Percentiles rank a stretch among this genome's conserved stretches.
Conservation (phyloP, 2,113 vertebrate genomes). For the Ictidomys tridecemlineatus region DNA sequence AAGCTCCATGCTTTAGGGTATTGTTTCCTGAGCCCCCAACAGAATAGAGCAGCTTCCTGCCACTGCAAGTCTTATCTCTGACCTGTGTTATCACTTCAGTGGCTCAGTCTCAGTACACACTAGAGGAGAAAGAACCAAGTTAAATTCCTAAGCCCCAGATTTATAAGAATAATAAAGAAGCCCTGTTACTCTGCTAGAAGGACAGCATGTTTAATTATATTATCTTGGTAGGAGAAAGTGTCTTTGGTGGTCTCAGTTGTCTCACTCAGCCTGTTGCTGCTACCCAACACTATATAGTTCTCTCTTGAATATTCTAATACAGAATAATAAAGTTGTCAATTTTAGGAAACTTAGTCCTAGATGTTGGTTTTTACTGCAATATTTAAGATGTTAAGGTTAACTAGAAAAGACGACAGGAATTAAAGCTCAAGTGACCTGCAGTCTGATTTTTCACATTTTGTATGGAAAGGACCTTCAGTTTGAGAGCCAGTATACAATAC, state of each 20-base stretch:
- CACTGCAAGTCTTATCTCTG: background rate
- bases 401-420: constrained; percentile 49
- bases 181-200: background rate
- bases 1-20: background rate
- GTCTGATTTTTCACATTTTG: constrained; percentile 50
- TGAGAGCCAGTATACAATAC: background rate
- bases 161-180: background rate
- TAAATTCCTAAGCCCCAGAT: background rate
- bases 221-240: background rate
- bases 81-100: background rate
- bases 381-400: constrained; percentile 34
- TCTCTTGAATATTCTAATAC: background rate
- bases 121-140: background rate
- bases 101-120: background rate
- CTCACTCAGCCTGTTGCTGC: background rate
- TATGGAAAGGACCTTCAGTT: constrained; percentile 2
- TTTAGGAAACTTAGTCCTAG: constrained; percentile 14
- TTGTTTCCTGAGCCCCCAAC: background rate
- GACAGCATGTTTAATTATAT: background rate
- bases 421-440: background rate
- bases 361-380: constrained; percentile 7
- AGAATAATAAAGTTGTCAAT: background rate
- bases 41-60: background rate
- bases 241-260: background rate
- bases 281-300: background rate